phyloP scores from a whole-genome alignment of 2,113 vertebrate genomes.

The Gymnorhina tibicen region DNA sequence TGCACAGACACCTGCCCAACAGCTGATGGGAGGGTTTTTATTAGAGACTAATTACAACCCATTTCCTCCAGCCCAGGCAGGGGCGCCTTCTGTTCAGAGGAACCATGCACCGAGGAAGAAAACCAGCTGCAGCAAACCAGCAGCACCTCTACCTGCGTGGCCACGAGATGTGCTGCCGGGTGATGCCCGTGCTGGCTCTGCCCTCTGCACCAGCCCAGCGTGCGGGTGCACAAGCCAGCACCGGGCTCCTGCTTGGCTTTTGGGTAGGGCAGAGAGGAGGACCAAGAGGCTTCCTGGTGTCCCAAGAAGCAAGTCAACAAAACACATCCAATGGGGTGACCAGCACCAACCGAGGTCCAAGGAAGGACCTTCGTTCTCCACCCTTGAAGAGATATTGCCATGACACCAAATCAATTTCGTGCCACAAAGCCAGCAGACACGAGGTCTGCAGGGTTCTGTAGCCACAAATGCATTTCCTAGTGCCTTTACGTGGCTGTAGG shows the following conservation, averaged over 20 bases:
- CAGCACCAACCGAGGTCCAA: rapidly evolving
- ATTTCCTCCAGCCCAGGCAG: neutral
- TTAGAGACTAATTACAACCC: neutral
- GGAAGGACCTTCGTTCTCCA: neutral
- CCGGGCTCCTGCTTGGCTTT: neutral
- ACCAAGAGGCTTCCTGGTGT: neutral
- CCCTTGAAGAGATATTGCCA: neutral
- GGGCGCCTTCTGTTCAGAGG: neutral
- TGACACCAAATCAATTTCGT: rapidly evolving
- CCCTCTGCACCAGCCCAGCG: rapidly evolving
- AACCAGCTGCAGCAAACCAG: neutral
- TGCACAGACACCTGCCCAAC: neutral
- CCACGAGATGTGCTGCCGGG: rapidly evolving
- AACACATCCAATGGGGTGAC: neutral
- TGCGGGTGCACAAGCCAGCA: neutral
- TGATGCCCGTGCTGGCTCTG: neutral
- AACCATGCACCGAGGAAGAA: neutral
- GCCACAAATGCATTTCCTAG: neutral
- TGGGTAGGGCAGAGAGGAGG: neutral
- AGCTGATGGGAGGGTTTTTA: neutral
- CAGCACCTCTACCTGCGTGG: neutral
- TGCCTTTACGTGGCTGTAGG: neutral
- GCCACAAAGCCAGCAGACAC: neutral
- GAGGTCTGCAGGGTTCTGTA: neutral
- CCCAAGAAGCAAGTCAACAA: neutral